A percentile compares a stretch with the other conserved stretches of the same genome.
phyloP scores from a whole-genome alignment of 2,888 invertebrate genomes.

The Penaeus monodon region DNA sequence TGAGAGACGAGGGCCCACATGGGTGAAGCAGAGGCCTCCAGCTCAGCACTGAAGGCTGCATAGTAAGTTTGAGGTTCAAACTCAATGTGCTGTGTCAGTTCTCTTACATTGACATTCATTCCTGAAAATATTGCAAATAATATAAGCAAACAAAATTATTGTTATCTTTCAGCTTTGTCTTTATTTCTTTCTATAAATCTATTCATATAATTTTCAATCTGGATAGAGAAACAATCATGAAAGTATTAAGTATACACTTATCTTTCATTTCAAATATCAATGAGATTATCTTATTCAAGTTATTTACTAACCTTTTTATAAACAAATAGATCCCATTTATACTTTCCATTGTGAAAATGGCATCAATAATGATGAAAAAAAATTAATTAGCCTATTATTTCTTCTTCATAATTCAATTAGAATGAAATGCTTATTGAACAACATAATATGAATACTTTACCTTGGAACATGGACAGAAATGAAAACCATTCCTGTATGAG shows the following conservation, averaged over 20 bases:
- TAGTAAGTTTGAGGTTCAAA: slow-evolving; percentile 98
- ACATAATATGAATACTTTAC: slow-evolving; percentile 70
- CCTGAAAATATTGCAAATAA: slow-evolving; percentile 73
- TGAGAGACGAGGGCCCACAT: slow-evolving; percentile 98
- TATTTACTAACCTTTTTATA: too few relatives aligned
- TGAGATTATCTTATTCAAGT: too few relatives aligned
- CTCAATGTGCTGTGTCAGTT: slow-evolving; percentile 91
- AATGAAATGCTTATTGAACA: too few relatives aligned
- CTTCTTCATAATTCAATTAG: too few relatives aligned
- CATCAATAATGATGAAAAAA: background rate
- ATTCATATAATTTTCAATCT: background rate
- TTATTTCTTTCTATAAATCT: background rate
- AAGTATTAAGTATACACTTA: background rate
- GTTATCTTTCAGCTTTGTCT: too few relatives aligned
- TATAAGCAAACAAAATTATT: background rate
- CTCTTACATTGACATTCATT: slow-evolving; percentile 96
- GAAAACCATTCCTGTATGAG: slow-evolving; percentile 97
- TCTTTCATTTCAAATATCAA: too few relatives aligned
- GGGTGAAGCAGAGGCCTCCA: slow-evolving; percentile 96
- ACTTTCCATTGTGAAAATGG: background rate
- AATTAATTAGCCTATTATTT: too few relatives aligned
- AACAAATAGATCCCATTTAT: too few relatives aligned
- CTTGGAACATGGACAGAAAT: slow-evolving; percentile 94
- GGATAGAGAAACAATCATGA: too few relatives aligned
- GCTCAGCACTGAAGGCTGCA: slow-evolving; percentile 96